phyloP scores from a whole-genome alignment of 2,888 invertebrate species.

The Hydrotaea diabolus region DNA sequence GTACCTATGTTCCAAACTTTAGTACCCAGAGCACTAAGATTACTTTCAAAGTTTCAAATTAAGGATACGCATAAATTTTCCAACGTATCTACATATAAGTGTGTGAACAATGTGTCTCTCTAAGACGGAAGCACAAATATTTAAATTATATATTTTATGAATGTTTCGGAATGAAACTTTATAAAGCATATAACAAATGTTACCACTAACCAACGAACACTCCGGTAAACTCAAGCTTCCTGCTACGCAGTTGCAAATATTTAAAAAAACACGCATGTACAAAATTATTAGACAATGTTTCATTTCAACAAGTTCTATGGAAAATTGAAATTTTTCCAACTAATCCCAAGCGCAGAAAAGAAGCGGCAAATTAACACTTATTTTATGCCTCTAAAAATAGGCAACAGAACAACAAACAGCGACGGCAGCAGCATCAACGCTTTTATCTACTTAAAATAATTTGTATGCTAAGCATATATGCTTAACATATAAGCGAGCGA shows the following conservation, averaged over 20 bases:
- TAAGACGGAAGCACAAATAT: neutral
- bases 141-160: neutral
- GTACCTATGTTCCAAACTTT: no score
- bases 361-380: conserved; percentile 54
- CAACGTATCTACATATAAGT: neutral
- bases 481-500: conserved; percentile 39
- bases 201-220: neutral
- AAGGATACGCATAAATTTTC: neutral
- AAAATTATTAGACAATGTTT: neutral
- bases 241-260: neutral
- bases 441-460: conserved; percentile 55
- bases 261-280: neutral
- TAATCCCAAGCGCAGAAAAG: conserved; percentile 26
- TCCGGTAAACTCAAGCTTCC: neutral
- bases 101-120: neutral
- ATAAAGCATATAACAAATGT: neutral
- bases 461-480: conserved; percentile 64
- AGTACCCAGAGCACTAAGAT: no score
- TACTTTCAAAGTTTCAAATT: neutral
- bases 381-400: conserved; percentile 34
- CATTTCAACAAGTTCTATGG: conserved; percentile 34
- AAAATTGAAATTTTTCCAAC: conserved; percentile 48
- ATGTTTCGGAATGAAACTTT: neutral
- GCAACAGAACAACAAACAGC: neutral
- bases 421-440: conserved; percentile 16